Base-by-base conservation (phyloP, 2,888 invertebrate genomes). In the Calliphora vomitoria region DNA sequence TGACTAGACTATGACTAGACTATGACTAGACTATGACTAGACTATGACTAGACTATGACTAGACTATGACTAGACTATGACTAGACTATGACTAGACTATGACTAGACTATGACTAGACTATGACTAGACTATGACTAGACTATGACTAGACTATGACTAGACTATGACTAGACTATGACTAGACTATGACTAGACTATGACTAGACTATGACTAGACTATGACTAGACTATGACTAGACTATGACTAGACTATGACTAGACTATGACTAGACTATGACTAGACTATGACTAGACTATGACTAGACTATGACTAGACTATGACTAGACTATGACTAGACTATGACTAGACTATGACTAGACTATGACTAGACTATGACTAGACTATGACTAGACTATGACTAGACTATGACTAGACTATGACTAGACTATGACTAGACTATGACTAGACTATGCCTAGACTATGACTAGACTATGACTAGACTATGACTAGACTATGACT, bases 61-160 rank as follows among this genome's bases (percentile, higher is more conserved):
- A 47, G 47, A 47, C 47, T 47, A 47, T 47, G 44, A 66, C 44
- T 47, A 47, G 44, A 47, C 44, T 47, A 47, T 47, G 64, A 66
- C 82, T 78, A 47, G 47, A 47, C 47, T 47, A 47, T 47, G 47
- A 47, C 47, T 15, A 47, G 47, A n/a, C 53, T 18, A 53, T 18
- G 18, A 18, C 53, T 18, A 82, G 68, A 78, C 74, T 78, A 47
- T 47, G 47, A 47, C 47, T 50, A 18, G 3, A n/a, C 8, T 10
- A 44, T 8, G 8, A 18, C 8, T 71, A 71, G n/a, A 38, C 6
- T 55, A 55, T 20, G 38, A 53, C 53, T 71, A 25, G 8, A 25
- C 25, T 25, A 25, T 25, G 25, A 25, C 25, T 25, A 25, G 55
- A 18, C 53, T 53, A 20, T 25, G 13, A n/a, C 64, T 50, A 18